Conservation (phyloP, 2,113 vertebrate species). For the Chinchilla lanigera region DNA sequence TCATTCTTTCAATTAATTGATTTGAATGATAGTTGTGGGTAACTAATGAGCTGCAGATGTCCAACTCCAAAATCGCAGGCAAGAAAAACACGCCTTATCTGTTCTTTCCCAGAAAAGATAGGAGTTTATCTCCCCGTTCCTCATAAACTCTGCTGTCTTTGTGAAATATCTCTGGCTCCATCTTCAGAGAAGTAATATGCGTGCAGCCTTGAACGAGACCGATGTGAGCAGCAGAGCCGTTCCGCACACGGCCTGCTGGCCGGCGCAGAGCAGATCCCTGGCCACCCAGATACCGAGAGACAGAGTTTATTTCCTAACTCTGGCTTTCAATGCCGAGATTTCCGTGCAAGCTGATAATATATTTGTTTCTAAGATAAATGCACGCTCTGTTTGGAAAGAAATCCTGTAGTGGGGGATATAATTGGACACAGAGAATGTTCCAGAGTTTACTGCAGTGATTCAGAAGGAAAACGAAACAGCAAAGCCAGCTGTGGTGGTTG, state of each 20-base stretch:
- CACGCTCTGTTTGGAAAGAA: not conserved
- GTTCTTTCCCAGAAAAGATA: slow-evolving; percentile 60
- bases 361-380: not conserved
- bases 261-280: too few species aligned
- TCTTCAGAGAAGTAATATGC: slow-evolving; percentile 82
- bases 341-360: not conserved
- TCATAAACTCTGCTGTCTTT: slow-evolving; percentile 63
- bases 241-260: rapidly evolving
- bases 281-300: not conserved
- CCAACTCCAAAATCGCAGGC: slow-evolving; percentile 67
- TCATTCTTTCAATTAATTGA: slow-evolving; percentile 81
- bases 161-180: slow-evolving; percentile 87
- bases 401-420: rapidly evolving
- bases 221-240: not conserved
- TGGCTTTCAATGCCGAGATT: not conserved
- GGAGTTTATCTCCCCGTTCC: slow-evolving; percentile 53
- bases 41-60: slow-evolving; percentile 82
- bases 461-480: too few species aligned
- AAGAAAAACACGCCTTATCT: slow-evolving; percentile 69
- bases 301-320: not conserved
- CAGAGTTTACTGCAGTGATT: not conserved
- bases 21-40: slow-evolving; percentile 77
- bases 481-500: rapidly evolving
- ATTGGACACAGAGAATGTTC: not conserved
- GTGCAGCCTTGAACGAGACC: slow-evolving; percentile 59